Evolutionary conservation across 2,888 invertebrate genomes (phyloP).

Genomic region (Bursaphelenchus okinawaensis): DNA sequence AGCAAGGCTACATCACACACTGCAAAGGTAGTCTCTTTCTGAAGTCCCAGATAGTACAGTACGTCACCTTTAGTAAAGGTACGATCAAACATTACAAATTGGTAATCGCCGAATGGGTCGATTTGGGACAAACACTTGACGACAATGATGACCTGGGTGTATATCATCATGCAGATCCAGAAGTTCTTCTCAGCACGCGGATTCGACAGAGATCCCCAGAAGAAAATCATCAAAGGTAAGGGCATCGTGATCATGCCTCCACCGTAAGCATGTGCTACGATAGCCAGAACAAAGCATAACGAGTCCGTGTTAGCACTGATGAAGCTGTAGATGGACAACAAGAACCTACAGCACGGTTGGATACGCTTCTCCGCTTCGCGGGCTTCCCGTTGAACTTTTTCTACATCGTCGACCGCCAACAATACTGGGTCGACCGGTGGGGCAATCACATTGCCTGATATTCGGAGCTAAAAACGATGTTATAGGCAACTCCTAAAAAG

Average conservation of each 20-base stretch:
- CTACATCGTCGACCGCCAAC: not conserved
- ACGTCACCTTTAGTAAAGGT: not conserved
- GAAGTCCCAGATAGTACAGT: not conserved
- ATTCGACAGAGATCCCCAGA: constrained; percentile 93
- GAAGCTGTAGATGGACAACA: constrained; percentile 48
- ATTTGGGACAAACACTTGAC: constrained; percentile 91
- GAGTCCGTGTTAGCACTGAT: constrained; percentile 67
- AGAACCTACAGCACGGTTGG: constrained; percentile 44
- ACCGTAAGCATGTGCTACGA: constrained; percentile 79
- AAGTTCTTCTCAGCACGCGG: constrained; percentile 85
- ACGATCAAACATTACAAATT: constrained; percentile 20
- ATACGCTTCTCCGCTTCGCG: constrained; percentile 52
- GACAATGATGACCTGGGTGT: constrained; percentile 86
- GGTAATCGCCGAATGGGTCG: constrained; percentile 20
- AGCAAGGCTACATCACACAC: constrained; percentile 81
- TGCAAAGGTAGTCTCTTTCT: constrained; percentile 76
- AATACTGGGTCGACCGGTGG: not conserved
- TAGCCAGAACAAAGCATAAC: constrained; percentile 89
- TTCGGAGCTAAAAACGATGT: not conserved
- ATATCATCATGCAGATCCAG: constrained; percentile 95
- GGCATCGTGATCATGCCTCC: constrained; percentile 83
- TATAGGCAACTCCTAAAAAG: not conserved
- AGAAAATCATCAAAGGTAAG: constrained; percentile 90
- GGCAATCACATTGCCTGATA: not conserved
- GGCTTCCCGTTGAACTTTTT: constrained; percentile 47